Conservation (phyloP, 2,113 vertebrate species). For the Bettongia penicillata region DNA sequence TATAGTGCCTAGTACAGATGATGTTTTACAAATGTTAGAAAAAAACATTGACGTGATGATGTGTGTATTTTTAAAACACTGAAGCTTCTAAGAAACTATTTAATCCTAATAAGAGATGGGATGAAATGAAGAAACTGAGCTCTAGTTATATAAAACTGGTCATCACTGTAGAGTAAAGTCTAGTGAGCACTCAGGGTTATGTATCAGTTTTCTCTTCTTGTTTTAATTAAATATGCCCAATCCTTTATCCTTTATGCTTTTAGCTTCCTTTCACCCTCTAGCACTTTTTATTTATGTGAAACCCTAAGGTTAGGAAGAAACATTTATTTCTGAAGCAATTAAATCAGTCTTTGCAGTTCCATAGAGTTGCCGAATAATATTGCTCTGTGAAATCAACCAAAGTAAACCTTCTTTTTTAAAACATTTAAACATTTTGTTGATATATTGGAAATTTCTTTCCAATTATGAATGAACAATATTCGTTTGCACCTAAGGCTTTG, state of each 20-base stretch:
- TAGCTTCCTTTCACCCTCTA: not conserved
- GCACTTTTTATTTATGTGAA: not conserved
- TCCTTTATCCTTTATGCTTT: slow-evolving; percentile 1
- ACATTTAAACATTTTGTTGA: not conserved
- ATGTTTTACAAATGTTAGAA: not conserved
- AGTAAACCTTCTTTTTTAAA: not conserved
- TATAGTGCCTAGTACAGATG: not conserved
- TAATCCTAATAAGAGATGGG: slow-evolving; percentile 10
- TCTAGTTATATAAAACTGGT: slow-evolving; percentile 20
- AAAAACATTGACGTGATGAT: not conserved
- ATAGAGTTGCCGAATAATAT: not conserved
- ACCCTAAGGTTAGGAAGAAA: slow-evolving; percentile 18
- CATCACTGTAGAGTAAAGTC: not conserved
- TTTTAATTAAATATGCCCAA: slow-evolving; percentile 51
- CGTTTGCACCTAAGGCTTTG: not conserved
- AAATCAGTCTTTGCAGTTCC: slow-evolving; percentile 25
- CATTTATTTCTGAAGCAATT: slow-evolving; percentile 10
- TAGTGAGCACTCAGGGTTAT: not conserved
- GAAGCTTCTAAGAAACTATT: not conserved
- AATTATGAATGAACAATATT: not conserved
- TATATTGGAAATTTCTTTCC: not conserved
- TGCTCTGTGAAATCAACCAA: slow-evolving; percentile 34
- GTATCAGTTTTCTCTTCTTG: slow-evolving; percentile 5
- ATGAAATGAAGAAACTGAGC: slow-evolving; percentile 29
- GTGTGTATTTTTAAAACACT: not conserved